Base-by-base conservation (phyloP, 2,888 invertebrate genomes). In the Tipula helvola region DNA sequence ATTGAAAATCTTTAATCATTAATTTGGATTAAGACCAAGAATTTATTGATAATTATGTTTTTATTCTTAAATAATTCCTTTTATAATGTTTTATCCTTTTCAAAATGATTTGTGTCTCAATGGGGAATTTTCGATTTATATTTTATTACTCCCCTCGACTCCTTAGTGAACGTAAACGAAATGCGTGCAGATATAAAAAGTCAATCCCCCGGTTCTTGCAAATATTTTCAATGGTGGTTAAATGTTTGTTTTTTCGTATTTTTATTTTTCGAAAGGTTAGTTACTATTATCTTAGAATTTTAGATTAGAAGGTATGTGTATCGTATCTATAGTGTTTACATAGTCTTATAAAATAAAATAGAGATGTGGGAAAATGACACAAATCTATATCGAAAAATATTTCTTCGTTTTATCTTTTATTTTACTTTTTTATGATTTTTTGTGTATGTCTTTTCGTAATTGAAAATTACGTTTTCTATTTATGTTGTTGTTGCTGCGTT, bases 1-100 rank as follows among this genome's bases (percentile, higher is more conserved):
- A 71, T 71, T 71, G 71, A 71, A 71, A 71, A 71, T 71, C 71
- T 71, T 71, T 71, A 71, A 71, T 71, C 71, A 71, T 71, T 71
- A 71, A 71, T 71, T 71, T 71, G 71, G 71, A 71, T 71, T 71
- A 71, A 71, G 71, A 71, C 71, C 71, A 71, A 18, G 2, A 71
- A 71, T 71, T 18, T 71, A 71, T 71, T 28, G 18, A 8, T 18
- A 71, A 28, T 10, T 71, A 0, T 71, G 2, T 28, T 71, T 18
- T 28, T n/a, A n/a, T 28, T 13, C 71, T 71, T 71, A 71, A 71
- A 71, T 71, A 71, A 71, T 71, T 71, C 28, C 28, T 71, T 71
- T 71, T 28, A 71, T 71, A 71, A 71, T 71, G 28, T 71, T 18
- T 28, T 71, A 71, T 71, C 71, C 71, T 71, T 71, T 71, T 71